phyloP scores from a whole-genome alignment of 2,888 invertebrate genomes.

The Lepas anatifera region DNA sequence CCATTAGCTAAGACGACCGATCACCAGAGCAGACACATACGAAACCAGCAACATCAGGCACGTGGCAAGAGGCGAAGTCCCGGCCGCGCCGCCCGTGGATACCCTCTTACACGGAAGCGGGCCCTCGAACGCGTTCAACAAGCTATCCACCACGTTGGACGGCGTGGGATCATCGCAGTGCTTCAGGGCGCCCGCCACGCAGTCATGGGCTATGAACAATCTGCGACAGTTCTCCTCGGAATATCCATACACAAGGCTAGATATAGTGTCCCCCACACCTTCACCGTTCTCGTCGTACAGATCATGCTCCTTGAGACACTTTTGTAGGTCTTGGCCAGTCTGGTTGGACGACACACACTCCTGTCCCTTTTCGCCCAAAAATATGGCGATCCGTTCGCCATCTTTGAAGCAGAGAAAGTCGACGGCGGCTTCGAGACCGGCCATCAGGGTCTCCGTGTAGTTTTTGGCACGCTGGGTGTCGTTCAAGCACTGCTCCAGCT shows the following conservation, averaged over 20 bases:
- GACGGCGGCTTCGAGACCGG: neutral
- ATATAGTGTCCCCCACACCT: neutral
- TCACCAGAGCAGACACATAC: neutral
- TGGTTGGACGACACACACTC: neutral
- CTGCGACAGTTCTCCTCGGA: neutral
- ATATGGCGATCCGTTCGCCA: neutral
- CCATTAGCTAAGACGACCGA: neutral
- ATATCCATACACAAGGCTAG: neutral
- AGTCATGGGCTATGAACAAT: neutral
- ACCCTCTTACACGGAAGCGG: neutral
- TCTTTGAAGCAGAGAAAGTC: slow-evolving; percentile 3
- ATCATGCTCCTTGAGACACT: neutral
- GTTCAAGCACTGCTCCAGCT: neutral
- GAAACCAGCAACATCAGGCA: neutral
- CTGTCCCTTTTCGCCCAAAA: neutral
- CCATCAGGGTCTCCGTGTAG: neutral
- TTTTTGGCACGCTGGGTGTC: neutral
- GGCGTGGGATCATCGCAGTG: neutral
- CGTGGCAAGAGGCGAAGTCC: neutral
- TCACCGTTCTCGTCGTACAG: too few species aligned
- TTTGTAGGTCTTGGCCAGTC: neutral
- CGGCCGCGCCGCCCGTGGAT: neutral
- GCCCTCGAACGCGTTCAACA: neutral
- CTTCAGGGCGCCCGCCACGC: neutral
- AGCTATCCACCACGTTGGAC: slow-evolving; percentile 6